Percentiles rank a stretch among this genome's conserved stretches.
Evolutionary conservation across 2,797 vertebrate species (phyloP).

Genomic region (Poeciliopsis gracilis): DNA sequence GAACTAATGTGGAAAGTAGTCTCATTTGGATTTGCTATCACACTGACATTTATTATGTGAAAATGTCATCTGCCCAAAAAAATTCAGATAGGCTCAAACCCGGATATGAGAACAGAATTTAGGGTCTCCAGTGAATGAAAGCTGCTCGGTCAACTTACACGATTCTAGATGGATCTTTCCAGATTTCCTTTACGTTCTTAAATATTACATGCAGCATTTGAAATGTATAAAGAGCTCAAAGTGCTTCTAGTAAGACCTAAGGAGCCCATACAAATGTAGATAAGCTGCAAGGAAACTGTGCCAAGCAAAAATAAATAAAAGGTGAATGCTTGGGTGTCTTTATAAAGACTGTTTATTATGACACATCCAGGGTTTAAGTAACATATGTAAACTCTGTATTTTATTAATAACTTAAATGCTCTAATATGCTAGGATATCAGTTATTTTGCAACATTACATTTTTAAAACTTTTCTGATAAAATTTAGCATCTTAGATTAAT

Average conservation of each 20-base stretch:
- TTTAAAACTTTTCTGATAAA: not conserved
- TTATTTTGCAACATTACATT: not conserved
- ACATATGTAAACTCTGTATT: not conserved
- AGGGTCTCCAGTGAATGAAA: not conserved
- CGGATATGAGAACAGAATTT: not conserved
- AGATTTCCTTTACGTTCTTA: not conserved
- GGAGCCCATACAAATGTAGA: not conserved
- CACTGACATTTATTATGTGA: not conserved
- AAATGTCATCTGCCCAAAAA: not conserved
- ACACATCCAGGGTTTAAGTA: not conserved
- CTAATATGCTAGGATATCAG: not conserved
- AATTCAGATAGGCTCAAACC: not conserved
- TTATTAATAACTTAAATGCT: not conserved
- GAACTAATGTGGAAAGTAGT: not conserved
- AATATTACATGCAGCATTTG: not conserved
- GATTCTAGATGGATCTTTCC: too few species aligned
- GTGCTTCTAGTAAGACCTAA: not conserved
- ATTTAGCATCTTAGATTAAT: not conserved
- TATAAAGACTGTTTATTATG: not conserved
- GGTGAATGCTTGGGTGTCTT: not conserved
- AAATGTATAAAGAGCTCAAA: not conserved
- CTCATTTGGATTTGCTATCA: not conserved
- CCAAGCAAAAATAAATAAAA: not conserved
- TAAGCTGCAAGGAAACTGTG: not conserved
- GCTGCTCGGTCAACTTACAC: not conserved